Evolutionary conservation across 2,113 vertebrate genomes (phyloP).

Genomic region (Brienomyrus brachyistius): DNA sequence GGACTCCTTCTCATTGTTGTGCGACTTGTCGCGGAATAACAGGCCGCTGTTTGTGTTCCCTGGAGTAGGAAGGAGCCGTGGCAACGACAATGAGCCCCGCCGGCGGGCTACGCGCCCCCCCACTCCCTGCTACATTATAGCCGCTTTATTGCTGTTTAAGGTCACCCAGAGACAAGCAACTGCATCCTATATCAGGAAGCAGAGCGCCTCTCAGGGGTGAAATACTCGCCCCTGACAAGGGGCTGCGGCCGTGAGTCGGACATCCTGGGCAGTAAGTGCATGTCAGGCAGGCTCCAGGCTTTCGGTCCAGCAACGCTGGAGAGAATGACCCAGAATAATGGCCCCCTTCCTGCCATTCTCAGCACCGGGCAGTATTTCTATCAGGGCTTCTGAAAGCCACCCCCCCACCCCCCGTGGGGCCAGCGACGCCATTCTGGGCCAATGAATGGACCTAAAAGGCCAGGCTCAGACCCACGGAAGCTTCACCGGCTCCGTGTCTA

Average conservation of each 20-base stretch:
- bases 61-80: slow-evolving; percentile 22
- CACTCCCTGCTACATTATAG: slow-evolving; percentile 68
- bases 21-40: slow-evolving; percentile 30
- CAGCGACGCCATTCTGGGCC: background rate
- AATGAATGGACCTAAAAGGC: background rate
- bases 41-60: slow-evolving; percentile 33
- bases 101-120: slow-evolving; percentile 26
- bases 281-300: slow-evolving; percentile 71
- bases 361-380: slow-evolving; percentile 55
- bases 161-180: slow-evolving; percentile 77
- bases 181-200: slow-evolving; percentile 89
- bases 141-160: slow-evolving; percentile 79
- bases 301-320: slow-evolving; percentile 55
- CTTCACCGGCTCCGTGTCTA: background rate
- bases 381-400: slow-evolving; percentile 50
- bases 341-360: slow-evolving; percentile 82
- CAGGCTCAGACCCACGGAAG: background rate
- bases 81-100: slow-evolving; percentile 25
- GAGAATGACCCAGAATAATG: slow-evolving; percentile 67
- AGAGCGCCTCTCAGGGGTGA: slow-evolving; percentile 66
- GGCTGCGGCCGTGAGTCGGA: slow-evolving; percentile 66
- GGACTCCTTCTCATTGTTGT: slow-evolving; percentile 28
- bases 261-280: slow-evolving; percentile 69
- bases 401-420: background rate
- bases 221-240: slow-evolving; percentile 68